A percentile compares a stretch with the other conserved stretches of the same genome.
Evolutionary conservation across 1,140 invertebrate species (phyloP).

Genomic region (Drosophila subobscura): DNA sequence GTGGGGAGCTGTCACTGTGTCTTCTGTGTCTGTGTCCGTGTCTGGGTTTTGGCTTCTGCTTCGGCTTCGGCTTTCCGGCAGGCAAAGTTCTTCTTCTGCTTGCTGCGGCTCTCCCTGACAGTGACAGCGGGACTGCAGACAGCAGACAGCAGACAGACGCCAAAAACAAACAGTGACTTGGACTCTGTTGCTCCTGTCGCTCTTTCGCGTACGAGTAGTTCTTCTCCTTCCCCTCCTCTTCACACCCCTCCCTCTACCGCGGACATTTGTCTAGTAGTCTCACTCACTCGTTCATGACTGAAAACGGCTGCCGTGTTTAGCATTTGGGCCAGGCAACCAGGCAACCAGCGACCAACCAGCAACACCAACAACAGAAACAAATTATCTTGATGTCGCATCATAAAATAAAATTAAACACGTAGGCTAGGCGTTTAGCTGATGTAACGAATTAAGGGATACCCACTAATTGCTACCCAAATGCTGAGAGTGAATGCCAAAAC

Average conservation of each 20-base stretch:
- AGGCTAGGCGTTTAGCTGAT: too few species aligned
- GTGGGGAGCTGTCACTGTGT: slow-evolving; percentile 14
- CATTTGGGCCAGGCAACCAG: slow-evolving; percentile 41
- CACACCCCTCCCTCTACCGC: neutral
- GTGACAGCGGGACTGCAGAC: slow-evolving; percentile 31
- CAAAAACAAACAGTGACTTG: slow-evolving; percentile 45
- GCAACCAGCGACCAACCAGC: neutral
- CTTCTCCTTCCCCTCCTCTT: slow-evolving; percentile 17
- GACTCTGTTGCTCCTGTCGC: slow-evolving; percentile 53
- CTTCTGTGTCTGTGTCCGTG: slow-evolving; percentile 1
- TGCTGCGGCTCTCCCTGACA: slow-evolving; percentile 18
- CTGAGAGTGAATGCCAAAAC: too few species aligned
- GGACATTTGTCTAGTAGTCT: slow-evolving; percentile 16
- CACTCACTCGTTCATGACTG: neutral
- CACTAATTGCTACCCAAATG: too few species aligned
- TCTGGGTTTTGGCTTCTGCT: slow-evolving; percentile 15
- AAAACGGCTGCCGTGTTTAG: slow-evolving; percentile 30
- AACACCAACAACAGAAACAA: slow-evolving; percentile 32
- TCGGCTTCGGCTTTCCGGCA: slow-evolving; percentile 36
- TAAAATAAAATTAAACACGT: slow-evolving; percentile 14
- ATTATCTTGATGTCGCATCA: slow-evolving; percentile 32
- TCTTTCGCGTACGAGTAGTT: slow-evolving; percentile 8
- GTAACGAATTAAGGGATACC: too few species aligned
- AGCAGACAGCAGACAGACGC: slow-evolving; percentile 33
- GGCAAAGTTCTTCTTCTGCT: slow-evolving; percentile 1